Evolutionary conservation across 2,113 vertebrate genomes (phyloP), one percentile per base, ranked within the genome.

Genomic region (Thalassarche chlororhynchos): DNA sequence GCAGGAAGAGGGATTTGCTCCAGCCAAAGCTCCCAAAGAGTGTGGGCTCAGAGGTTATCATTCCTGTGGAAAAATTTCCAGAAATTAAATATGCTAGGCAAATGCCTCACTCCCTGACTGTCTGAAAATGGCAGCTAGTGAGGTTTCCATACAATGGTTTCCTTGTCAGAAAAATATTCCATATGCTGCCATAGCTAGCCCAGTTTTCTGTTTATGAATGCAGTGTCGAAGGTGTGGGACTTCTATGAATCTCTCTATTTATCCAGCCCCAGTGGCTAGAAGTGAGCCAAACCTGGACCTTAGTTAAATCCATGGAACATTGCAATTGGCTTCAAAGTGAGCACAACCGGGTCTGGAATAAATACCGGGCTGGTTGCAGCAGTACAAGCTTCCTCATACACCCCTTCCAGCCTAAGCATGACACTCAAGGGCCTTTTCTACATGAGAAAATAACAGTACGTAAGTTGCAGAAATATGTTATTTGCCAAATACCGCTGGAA

Each of bases 131-230:
- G 81, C 52, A 96, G 77, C 58, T 44, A 65, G 25, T 85, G 68
- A 95, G 49, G 81, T 80, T 91, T 87, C 74, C 36, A 57, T 82
- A 97, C 65, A 97, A n/a, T 34, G 54, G 47, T 66, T 80, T 95
- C 84, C 70, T 95, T 96, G 87, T 97, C 58, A 65, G 54, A 80
- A 79, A 61, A 88, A 29, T 74, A 93, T 96, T 93, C 70, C 78
- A 36, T 72, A 38, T 65, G 57, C 74, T 92, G 47, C 72, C 44
- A 26, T 31, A 93, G 58, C 74, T 62, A 76, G 36, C 42, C 19
- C 36, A 82, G 61, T 87, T 87, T 95, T 91, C 87, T 83, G 36
- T 79, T 94, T 91, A 84, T 85, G 66, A 87, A 94, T 74, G 51
- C 54, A 85, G 54, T 0, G 11, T 91, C 42, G 62, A 85, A 93